Conservation (phyloP, 2,888 invertebrate species). For the Heliconius sara region DNA sequence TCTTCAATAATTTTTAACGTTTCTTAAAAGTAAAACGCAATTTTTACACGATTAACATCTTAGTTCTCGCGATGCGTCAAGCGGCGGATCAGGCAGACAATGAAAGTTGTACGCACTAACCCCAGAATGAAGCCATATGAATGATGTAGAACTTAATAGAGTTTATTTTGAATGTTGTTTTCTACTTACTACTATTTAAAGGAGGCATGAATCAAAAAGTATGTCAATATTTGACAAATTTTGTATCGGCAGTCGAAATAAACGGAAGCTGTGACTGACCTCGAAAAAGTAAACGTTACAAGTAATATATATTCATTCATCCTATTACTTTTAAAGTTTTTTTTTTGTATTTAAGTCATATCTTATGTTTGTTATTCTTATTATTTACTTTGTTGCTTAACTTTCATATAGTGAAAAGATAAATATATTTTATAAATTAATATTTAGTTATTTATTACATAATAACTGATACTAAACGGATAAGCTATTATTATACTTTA, state of each 20-base stretch:
- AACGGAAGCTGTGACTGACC: conserved; percentile 6
- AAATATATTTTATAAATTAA: neutral
- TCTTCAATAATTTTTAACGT: no score
- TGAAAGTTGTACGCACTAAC: conserved; percentile 9
- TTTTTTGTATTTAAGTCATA: neutral
- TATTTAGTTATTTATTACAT: neutral
- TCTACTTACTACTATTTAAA: no score
- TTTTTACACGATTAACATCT: conserved; percentile 37
- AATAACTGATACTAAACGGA: no score
- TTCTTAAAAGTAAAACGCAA: no score
- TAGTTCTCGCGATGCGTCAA: conserved; percentile 35
- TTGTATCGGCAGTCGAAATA: conserved; percentile 23
- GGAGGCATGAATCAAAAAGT: neutral
- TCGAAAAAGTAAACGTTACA: neutral
- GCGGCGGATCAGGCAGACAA: conserved; percentile 39
- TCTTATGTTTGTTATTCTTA: neutral
- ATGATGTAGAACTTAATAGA: no score
- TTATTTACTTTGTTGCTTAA: no score
- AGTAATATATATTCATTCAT: neutral
- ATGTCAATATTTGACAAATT: conserved; percentile 29
- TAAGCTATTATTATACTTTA: no score
- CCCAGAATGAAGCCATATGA: no score
- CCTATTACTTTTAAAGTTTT: neutral
- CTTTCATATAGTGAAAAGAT: no score
- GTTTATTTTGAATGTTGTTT: no score